phyloP scores from a whole-genome alignment of 2,797 vertebrate species.

The Myotis vivesi region DNA sequence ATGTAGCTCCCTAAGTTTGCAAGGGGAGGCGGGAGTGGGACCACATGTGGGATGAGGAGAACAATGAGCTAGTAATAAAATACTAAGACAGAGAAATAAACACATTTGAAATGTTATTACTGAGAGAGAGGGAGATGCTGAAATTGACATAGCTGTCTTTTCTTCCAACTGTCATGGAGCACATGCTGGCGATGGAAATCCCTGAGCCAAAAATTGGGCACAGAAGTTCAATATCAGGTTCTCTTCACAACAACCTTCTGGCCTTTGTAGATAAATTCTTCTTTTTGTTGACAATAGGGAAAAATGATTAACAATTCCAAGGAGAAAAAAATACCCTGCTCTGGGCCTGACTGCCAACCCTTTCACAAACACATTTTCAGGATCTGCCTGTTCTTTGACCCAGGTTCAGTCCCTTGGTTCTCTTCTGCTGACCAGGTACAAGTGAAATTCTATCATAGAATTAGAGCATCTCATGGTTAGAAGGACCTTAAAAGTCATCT shows the following conservation, averaged over 20 bases:
- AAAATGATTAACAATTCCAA: conserved; percentile 65
- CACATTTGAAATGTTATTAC: conserved; percentile 81
- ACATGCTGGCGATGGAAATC: conserved; percentile 16
- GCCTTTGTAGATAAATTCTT: conserved; percentile 53
- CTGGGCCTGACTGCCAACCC: conserved; percentile 26
- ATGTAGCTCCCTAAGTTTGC: conserved; percentile 74
- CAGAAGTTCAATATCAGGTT: conserved; percentile 41
- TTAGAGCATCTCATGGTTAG: conserved; percentile 51
- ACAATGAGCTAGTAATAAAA: conserved; percentile 79
- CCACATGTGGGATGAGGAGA: conserved; percentile 73
- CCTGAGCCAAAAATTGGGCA: conserved; percentile 25
- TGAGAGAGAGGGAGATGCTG: conserved; percentile 29
- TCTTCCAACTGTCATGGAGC: not conserved
- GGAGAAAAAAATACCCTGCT: conserved; percentile 48
- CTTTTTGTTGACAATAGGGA: conserved; percentile 54
- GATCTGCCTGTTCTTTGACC: conserved; percentile 48
- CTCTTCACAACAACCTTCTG: conserved; percentile 35
- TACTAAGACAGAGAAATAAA: conserved; percentile 81
- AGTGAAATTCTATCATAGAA: conserved; percentile 63
- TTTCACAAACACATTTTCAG: conserved; percentile 63
- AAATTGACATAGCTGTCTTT: conserved; percentile 57
- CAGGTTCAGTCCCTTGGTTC: conserved; percentile 51
- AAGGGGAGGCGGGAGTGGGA: not conserved
- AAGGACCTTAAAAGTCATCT: conserved; percentile 57
- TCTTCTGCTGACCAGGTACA: conserved; percentile 54